Base-by-base conservation (phyloP, 37 sponge, comb jelly and placozoan species). In the Petrosia ficiformis region DNA sequence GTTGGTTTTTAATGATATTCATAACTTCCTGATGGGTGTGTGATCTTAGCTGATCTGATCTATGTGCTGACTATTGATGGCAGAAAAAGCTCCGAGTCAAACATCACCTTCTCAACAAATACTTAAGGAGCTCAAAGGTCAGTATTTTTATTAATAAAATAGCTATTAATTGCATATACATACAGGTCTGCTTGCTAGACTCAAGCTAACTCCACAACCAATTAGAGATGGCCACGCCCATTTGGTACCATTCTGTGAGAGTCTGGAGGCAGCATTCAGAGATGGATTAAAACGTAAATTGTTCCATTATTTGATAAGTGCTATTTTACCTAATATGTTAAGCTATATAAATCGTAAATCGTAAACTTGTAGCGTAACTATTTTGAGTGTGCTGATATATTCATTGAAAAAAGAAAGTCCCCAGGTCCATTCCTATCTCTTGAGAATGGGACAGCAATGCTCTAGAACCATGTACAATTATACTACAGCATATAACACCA, bases 251-350 rank as follows among this genome's bases (percentile, higher is more conserved):
- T 73, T 90, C 71, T 90, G 91, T 54, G 91, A 90, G 59, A 74
- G 76, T 3, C 22, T 90, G 70, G 91, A 90, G 61, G 70, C 68
- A 2, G 70, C 82, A 34, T 78, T 86, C 70, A 72, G 83, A 34
- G 57, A 78, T 26, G 91, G 91, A 66, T 67, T 90, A n/a, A 90
- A 90, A 67, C 70, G 91, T 90, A 60, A 81, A 81, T 19, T 68
- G 21, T 5, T 5, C 32, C 11, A 28, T 10, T 24, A 28, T 14
- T 21, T 64, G n/a, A n/a, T n/a, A n/a, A n/a, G n/a, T n/a, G n/a
- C n/a, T n/a, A n/a, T n/a, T n/a, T n/a, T n/a, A n/a, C n/a, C n/a
- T n/a, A n/a, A n/a, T n/a, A n/a, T n/a, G n/a, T n/a, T n/a, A n/a
- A n/a, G n/a, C n/a, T n/a, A n/a, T n/a, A n/a, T n/a, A n/a, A n/a